Percentiles rank a stretch among this genome's conserved stretches.
Evolutionary conservation across 2,797 vertebrate species (phyloP).

Genomic region (Cossypha heuglini): DNA sequence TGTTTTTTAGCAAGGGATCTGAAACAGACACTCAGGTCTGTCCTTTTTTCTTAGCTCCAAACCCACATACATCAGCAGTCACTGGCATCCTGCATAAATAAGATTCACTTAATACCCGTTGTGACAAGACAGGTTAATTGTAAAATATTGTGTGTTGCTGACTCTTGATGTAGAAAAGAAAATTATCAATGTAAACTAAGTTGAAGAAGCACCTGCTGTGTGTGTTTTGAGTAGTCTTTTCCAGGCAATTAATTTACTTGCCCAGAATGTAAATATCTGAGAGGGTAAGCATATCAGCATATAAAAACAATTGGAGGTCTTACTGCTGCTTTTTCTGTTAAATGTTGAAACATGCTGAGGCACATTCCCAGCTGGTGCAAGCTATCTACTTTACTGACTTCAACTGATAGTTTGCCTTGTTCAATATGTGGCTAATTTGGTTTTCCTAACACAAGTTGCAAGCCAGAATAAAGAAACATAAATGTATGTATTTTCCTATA

Average conservation of each 20-base stretch:
- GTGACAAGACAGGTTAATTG: background rate
- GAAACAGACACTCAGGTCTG: background rate
- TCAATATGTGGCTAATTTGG: background rate
- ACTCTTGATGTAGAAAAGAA: conserved; percentile 20
- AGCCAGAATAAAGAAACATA: background rate
- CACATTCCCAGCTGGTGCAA: background rate
- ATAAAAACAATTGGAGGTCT: background rate
- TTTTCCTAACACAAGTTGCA: background rate
- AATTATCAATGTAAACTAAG: conserved; percentile 38
- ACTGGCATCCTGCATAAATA: background rate
- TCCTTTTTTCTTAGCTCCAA: background rate
- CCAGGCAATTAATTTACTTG: conserved; percentile 44
- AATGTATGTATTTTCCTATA: background rate
- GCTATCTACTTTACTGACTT: background rate
- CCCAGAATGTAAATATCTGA: conserved; percentile 32
- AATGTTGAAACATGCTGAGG: background rate
- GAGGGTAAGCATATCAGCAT: background rate
- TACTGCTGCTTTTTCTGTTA: background rate
- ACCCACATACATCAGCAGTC: background rate
- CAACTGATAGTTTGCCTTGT: background rate
- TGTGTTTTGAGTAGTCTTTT: conserved; percentile 33
- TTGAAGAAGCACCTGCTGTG: conserved; percentile 32
- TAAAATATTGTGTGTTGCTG: background rate
- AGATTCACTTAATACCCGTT: background rate
- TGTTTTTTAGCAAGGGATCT: background rate